Evolutionary conservation across 2,797 vertebrate genomes (phyloP), one percentile per base, ranked within the genome.

Genomic region (Micrastur ruficollis): DNA sequence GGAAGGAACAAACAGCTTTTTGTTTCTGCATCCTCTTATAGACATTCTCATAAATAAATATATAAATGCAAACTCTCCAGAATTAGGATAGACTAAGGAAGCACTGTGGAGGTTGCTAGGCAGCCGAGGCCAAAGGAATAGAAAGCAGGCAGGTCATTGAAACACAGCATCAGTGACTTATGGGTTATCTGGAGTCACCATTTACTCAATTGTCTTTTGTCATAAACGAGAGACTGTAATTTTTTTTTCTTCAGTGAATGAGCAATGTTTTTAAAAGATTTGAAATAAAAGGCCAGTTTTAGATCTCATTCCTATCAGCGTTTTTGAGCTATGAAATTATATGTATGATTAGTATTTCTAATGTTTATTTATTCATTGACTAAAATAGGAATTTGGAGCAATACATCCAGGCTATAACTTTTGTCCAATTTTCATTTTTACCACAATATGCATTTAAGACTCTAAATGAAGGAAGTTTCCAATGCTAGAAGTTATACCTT

Each of bases 31-130:
- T 21, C 32, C 58, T 75, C 62, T 90, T 93, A 75, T 75, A 96
- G 84, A 27, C 47, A 12, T 93, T 65, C 75, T 80, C 52, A 56
- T 63, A 97, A 93, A 95, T 90, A 95, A 94, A 94, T 91, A 89
- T 91, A 79, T 81, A 92, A 92, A 87, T 96, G 46, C 42, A 97
- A 96, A 86, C 58, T 93, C 84, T 92, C 86, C 70, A 95, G 94
- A 95, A 96, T 96, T 95, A 96, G 78, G 86, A 95, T 82, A 97
- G 87, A 88, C 91, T 97, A 95, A 97, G 84, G 95, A 97, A 97
- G 84, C 92, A 94, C 91, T 97, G 95, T 98, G 94, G 76, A 97
- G 73, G 96, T 97, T 98, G 96, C 97, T 97, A 98, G 90, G 97
- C 97, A 98, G 97, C 96, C 25, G 14, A 93, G 68, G 55, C 92